Percentiles rank a stretch among this genome's conserved stretches.
Conservation (phyloP, 2,888 invertebrate species). For the Rotaria sp. region DNA sequence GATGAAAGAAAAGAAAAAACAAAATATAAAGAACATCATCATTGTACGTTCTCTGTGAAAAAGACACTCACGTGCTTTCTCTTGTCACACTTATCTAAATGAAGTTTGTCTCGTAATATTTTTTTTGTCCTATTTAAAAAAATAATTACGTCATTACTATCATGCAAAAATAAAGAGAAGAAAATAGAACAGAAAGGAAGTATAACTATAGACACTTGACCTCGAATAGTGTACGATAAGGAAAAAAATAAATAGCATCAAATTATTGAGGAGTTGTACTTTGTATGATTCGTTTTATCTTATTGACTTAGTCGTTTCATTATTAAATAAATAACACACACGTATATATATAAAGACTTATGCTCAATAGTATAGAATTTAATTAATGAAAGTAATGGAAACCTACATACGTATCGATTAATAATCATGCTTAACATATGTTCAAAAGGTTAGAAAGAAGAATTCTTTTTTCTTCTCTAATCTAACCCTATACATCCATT, state of each 20-base stretch:
- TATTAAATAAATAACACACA: background rate
- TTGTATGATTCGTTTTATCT: background rate
- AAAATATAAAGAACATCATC: no score
- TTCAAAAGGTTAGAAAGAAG: background rate
- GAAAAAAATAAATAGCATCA: background rate
- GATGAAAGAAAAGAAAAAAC: background rate
- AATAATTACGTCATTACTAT: background rate
- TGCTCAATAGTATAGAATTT: background rate
- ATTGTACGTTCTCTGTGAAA: background rate
- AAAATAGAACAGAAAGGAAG: background rate
- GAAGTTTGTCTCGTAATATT: background rate
- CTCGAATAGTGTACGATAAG: background rate
- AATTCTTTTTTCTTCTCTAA: background rate
- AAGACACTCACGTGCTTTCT: background rate
- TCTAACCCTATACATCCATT: background rate
- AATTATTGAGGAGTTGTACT: background rate
- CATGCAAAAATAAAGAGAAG: background rate
- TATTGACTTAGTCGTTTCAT: background rate
- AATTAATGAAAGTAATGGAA: background rate
- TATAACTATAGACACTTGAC: background rate
- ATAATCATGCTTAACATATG: background rate
- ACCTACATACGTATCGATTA: background rate
- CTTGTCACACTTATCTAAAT: background rate
- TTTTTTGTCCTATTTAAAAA: background rate
- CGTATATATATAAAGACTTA: background rate